A percentile compares a stretch with the other conserved stretches of the same genome.
phyloP scores from a whole-genome alignment of 2,797 vertebrate genomes.

The Sphenopsis melanotis region DNA sequence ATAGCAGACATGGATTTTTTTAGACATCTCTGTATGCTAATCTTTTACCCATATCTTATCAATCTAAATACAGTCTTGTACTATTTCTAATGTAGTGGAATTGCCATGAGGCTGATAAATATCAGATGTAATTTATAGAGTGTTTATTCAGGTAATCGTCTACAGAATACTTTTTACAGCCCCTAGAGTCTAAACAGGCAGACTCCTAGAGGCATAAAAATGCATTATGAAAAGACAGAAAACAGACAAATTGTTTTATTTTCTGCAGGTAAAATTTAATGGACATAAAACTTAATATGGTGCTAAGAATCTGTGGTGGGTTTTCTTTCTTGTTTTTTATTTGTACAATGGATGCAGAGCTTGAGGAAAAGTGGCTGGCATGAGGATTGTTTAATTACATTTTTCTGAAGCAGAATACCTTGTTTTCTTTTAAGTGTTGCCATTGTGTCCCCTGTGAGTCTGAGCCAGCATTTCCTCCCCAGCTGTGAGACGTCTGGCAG shows the following conservation, averaged over 20 bases:
- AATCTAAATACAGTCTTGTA: slow-evolving; percentile 43
- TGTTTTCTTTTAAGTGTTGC: slow-evolving; percentile 2
- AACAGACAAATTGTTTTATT: slow-evolving; percentile 61
- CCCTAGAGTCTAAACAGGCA: slow-evolving; percentile 36
- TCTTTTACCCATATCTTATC: slow-evolving; percentile 43
- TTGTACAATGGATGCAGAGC: neutral
- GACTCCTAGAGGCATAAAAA: slow-evolving; percentile 59
- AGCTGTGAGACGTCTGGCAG: neutral
- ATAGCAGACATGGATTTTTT: neutral
- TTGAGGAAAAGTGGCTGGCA: neutral
- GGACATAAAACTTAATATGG: slow-evolving; percentile 55
- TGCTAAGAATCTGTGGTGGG: neutral
- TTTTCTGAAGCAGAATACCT: neutral
- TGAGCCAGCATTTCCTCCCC: neutral
- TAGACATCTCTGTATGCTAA: neutral
- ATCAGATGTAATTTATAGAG: slow-evolving; percentile 63
- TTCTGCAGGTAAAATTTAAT: slow-evolving; percentile 61
- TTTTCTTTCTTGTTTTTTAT: neutral
- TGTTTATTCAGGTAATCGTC: slow-evolving; percentile 67
- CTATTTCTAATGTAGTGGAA: slow-evolving; percentile 40
- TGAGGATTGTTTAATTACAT: slow-evolving; percentile 27
- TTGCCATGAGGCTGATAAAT: slow-evolving; percentile 48
- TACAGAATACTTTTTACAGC: slow-evolving; percentile 57
- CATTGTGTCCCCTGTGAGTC: neutral
- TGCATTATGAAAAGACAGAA: slow-evolving; percentile 63